A percentile compares a stretch with the other conserved stretches of the same genome.
Conservation (phyloP, 2,797 vertebrate species). For the Apogon talboti region DNA sequence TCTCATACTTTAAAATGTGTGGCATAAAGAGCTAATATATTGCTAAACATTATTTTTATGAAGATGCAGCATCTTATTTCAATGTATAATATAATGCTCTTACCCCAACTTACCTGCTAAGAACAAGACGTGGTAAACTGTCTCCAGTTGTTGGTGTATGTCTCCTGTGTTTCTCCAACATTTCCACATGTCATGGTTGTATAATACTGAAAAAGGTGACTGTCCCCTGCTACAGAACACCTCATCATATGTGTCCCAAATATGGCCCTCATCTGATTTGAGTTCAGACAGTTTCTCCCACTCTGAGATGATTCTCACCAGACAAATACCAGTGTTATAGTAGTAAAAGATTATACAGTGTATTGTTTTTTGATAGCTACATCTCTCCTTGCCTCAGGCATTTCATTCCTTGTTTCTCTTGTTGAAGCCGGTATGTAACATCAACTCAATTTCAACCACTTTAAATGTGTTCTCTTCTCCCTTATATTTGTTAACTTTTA, state of each 20-base stretch:
- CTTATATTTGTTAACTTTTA: too few species aligned
- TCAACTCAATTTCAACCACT: too few species aligned
- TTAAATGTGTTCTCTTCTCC: too few species aligned
- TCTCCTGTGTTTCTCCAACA: neutral
- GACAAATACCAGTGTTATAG: too few species aligned
- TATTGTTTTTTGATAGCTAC: too few species aligned
- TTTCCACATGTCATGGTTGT: neutral
- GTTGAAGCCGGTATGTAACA: too few species aligned
- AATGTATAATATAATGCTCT: too few species aligned
- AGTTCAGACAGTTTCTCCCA: neutral
- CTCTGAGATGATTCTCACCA: neutral
- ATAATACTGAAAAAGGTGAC: neutral
- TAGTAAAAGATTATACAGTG: too few species aligned
- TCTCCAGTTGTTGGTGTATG: neutral
- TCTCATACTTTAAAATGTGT: neutral
- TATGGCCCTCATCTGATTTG: constrained; percentile 9
- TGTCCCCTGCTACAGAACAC: neutral
- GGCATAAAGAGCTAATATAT: neutral
- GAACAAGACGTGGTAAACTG: neutral
- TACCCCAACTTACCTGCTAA: too few species aligned
- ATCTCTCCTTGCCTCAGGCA: too few species aligned
- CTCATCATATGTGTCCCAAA: constrained; percentile 6
- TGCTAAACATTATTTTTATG: neutral
- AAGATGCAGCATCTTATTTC: constrained; percentile 8
- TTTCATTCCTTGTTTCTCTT: too few species aligned